Percentiles rank a stretch among this genome's conserved stretches.
These are phyloP conservation scores for Phalacrocorax aristotelis DNA, from an alignment of 2,113 vertebrate species.

Conservation along the genomic window DNA sequence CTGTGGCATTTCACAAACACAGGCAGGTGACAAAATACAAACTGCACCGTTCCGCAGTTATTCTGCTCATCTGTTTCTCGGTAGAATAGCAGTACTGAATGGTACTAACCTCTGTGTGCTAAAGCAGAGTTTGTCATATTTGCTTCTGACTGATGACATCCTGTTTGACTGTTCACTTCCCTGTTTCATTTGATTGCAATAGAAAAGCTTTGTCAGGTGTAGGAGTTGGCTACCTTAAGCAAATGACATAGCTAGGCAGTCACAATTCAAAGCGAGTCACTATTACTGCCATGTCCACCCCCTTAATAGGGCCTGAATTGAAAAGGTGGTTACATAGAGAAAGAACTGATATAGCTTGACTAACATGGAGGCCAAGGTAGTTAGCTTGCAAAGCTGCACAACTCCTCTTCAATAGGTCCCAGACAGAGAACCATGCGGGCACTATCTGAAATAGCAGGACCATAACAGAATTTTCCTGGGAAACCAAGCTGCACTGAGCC, in stretches of 20 bases:
- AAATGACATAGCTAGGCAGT: not conserved
- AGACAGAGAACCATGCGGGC: not conserved
- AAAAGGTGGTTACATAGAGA: not conserved
- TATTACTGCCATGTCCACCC: fast-evolving
- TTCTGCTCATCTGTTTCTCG: not conserved
- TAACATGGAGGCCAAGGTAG: not conserved
- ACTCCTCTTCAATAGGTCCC: not conserved
- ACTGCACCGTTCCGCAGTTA: not conserved
- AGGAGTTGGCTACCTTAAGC: not conserved
- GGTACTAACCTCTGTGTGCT: not conserved
- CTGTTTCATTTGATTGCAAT: not conserved
- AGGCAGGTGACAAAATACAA: not conserved
- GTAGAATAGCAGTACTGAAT: not conserved
- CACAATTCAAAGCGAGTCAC: not conserved
- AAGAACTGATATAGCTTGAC: not conserved
- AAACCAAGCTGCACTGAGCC: not conserved
- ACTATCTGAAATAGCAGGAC: not conserved
- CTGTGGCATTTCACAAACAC: not conserved
- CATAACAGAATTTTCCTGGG: not conserved
- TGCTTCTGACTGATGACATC: not conserved
- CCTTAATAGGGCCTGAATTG: not conserved
- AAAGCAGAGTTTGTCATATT: not conserved
- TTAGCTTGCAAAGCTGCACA: not conserved
- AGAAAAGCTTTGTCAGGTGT: not conserved
- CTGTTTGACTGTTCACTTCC: not conserved